Percentiles rank a stretch among this genome's conserved stretches.
phyloP scores from a whole-genome alignment of 2,888 invertebrate species.

The Catocala nupta region DNA sequence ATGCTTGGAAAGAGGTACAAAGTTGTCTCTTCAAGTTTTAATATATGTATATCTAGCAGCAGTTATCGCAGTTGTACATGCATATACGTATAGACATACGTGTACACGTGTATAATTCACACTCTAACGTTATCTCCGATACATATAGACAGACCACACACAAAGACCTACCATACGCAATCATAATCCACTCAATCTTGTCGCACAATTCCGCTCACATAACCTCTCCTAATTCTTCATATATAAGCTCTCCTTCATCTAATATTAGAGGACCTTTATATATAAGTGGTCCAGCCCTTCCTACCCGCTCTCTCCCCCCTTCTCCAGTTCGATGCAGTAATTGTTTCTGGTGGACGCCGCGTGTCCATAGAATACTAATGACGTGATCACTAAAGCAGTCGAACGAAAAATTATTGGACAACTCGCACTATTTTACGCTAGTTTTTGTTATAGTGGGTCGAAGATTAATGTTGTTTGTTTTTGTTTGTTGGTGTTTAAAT shows the following conservation, averaged over 20 bases:
- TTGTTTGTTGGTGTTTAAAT: background rate
- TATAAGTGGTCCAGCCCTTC: background rate
- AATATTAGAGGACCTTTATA: conserved; percentile 1
- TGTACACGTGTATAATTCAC: too few species aligned
- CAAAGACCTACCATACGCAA: background rate
- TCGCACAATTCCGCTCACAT: background rate
- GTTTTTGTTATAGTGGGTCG: too few species aligned
- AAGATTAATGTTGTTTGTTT: conserved; percentile 7
- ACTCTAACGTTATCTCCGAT: too few species aligned
- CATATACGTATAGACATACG: too few species aligned
- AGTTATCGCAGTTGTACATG: too few species aligned
- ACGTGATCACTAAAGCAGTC: background rate
- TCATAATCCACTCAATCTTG: too few species aligned
- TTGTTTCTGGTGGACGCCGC: conserved; percentile 34
- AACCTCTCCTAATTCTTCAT: background rate
- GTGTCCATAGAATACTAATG: conserved; percentile 36
- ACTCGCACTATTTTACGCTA: too few species aligned
- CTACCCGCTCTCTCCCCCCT: background rate
- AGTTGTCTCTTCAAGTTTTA: too few species aligned
- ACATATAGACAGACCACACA: background rate
- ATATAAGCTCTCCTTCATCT: background rate
- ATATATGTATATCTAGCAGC: too few species aligned
- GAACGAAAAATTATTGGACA: background rate
- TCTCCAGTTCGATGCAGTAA: conserved; percentile 20
- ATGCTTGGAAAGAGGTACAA: too few species aligned